Evolutionary conservation across 2,113 vertebrate species (phyloP).

Genomic region (Spea multiplicata): DNA sequence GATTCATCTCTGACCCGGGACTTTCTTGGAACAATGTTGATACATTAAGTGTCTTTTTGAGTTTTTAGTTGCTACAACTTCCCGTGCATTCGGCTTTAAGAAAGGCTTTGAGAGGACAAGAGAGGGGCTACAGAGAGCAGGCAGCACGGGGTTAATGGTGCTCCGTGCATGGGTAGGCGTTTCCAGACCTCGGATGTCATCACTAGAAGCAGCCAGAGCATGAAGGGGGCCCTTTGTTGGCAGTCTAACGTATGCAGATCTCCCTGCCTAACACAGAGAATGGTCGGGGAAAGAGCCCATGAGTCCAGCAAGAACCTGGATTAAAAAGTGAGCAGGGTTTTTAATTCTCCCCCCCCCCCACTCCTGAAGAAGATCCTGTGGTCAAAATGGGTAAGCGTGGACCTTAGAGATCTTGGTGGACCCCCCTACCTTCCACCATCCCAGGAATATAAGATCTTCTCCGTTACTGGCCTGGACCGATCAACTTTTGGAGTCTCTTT

Average conservation of each 20-base stretch:
- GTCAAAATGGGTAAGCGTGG: constrained; percentile 25
- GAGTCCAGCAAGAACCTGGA: background rate
- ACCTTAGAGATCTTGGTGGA: background rate
- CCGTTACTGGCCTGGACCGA: constrained; percentile 22
- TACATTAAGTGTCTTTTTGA: no score
- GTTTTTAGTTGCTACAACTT: no score
- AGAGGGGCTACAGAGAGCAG: background rate
- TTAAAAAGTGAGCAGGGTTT: constrained; percentile 16
- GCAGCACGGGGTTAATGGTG: constrained; percentile 60
- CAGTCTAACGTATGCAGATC: constrained; percentile 68
- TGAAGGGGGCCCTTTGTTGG: constrained; percentile 96
- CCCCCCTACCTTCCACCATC: background rate
- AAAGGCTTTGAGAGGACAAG: no score
- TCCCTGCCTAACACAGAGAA: constrained; percentile 58
- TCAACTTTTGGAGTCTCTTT: constrained; percentile 20
- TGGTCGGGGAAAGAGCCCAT: constrained; percentile 47
- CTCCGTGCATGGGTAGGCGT: constrained; percentile 73
- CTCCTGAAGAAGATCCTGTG: constrained; percentile 49
- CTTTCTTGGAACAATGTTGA: no score
- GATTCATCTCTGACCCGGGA: no score
- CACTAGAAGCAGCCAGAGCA: constrained; percentile 73
- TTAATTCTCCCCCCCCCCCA: constrained; percentile 39
- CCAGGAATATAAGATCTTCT: constrained; percentile 2
- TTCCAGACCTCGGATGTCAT: constrained; percentile 79
- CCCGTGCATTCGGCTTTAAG: no score